Evolutionary conservation across 2,888 invertebrate species (phyloP), one percentile per base, ranked within the genome.

Genomic region (Megalurothrips usitatus): DNA sequence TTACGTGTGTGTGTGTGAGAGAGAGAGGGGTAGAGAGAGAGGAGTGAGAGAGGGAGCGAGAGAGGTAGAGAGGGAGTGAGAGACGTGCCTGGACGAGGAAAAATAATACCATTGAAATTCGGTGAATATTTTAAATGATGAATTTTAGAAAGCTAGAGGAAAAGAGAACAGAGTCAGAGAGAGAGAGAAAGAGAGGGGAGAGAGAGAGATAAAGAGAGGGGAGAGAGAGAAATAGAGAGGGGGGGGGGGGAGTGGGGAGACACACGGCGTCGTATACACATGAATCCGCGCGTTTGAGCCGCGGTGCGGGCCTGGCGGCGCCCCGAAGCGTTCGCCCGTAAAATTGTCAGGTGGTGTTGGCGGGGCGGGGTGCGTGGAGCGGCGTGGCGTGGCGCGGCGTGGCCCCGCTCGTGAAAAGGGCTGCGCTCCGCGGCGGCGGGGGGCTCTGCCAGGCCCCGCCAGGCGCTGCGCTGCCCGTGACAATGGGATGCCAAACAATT

Each of bases 21-120:
- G 68, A 68, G 68, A 68, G 68, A 68, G 68, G 4, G 68, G 23
- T 23, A 68, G 68, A 68, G 68, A 68, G 63, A 63, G 63, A 63
- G 63, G 63, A 63, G 63, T 12, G 63, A 63, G 63, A 63, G 63
- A 63, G 63, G n/a, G 63, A 63, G 63, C 8, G 63, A 63, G 63
- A 23, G 68, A 68, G 68, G 4, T 0, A 11, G 68, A n/a, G 3
- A 23, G 68, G 23, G 68, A 23, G n/a, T 17, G 63, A n/a, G 19
- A 8, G 63, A n/a, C 9, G 17, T 17, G 14, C n/a, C n/a, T n/a
- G 63, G n/a, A 9, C 63, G 63, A n/a, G 63, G n/a, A 63, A 63
- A 63, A n/a, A 63, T n/a, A n/a, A n/a, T n/a, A n/a, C n/a, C n/a
- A n/a, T n/a, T n/a, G n/a, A n/a, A n/a, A n/a, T n/a, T n/a, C n/a